Evolutionary conservation across 1,140 invertebrate genomes (phyloP).

Genomic region (Mycetomoellerius zeteki): DNA sequence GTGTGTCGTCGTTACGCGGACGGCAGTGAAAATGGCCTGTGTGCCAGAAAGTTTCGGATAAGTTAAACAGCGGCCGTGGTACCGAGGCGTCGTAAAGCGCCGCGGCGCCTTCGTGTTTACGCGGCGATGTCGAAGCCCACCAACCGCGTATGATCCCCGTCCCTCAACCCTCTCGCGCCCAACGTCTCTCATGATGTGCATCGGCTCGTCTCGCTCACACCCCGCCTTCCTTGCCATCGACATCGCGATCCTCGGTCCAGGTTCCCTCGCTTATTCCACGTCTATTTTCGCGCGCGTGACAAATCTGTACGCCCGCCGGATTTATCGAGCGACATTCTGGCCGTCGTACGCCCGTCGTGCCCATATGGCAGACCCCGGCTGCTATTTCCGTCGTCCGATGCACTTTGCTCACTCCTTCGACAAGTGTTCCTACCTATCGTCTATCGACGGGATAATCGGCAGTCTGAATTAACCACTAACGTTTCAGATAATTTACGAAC

Average conservation of each 20-base stretch:
- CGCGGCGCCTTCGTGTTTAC: constrained; percentile 85
- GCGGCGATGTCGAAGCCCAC: constrained; percentile 81
- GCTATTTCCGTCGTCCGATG: constrained; percentile 67
- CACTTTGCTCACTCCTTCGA: constrained; percentile 61
- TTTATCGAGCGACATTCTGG: constrained; percentile 77
- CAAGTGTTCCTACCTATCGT: constrained; percentile 68
- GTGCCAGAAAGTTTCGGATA: constrained; percentile 82
- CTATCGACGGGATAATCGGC: constrained; percentile 56
- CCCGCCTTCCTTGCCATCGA: constrained; percentile 9
- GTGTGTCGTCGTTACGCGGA: constrained; percentile 79
- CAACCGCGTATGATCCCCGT: constrained; percentile 79
- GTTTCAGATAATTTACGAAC: neutral
- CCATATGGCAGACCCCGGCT: constrained; percentile 73
- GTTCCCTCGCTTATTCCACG: constrained; percentile 65
- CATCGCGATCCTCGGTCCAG: constrained; percentile 7
- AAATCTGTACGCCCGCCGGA: constrained; percentile 74
- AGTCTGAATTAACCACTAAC: neutral
- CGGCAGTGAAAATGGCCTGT: constrained; percentile 80
- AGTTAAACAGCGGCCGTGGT: constrained; percentile 82
- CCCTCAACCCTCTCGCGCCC: constrained; percentile 63
- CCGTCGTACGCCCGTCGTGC: constrained; percentile 57
- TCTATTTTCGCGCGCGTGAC: constrained; percentile 77
- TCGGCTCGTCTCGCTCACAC: constrained; percentile 23
- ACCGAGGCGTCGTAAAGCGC: constrained; percentile 85
- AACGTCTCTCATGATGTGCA: neutral